Base-by-base conservation (phyloP, 2,888 invertebrate species). In the Acrobasis suavella region DNA sequence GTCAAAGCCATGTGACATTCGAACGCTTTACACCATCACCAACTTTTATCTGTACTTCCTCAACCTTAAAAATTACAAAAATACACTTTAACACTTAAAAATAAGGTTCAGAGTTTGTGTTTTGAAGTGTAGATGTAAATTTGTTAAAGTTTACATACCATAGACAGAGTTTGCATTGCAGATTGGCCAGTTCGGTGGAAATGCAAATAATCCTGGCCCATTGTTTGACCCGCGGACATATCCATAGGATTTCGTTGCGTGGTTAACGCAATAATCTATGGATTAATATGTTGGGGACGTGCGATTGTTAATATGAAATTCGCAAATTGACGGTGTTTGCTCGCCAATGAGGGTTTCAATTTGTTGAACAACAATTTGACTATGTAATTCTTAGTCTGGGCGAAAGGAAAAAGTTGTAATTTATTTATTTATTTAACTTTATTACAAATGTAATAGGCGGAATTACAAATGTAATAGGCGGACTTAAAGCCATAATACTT, bases 141-240 rank as follows among this genome's bases (percentile, higher is more conserved):
- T 74, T 73, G 79, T 64, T 55, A 68, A 76, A 79, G 81, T 80
- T 81, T 78, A 81, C 83, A 83, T 80, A 78, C 74, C 78, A 76
- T 77, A 75, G 76, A 70, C 76, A 72, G 78, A 81, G 88, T 87
- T 88, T 87, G 88, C 88, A 88, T 80, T 88, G 85, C 85, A 88
- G 86, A 88, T 88, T 87, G 88, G 81, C 76, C 80, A 76, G 84
- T 83, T 82, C 80, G 82, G 83, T 83, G 86, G 82, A 87, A 86
- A 88, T 88, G 87, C 84, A 85, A 88, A 89, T 87, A 82, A 76
- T 76, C 71, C 67, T 62, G 68, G 67, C 67, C 78, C 71, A 78
- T 80, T 83, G 78, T 80, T 69, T 71, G 72, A 72, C 73, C 73
- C 69, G 22, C 71, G 69, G 72, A 70, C 66, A 69, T 70, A 65